Conservation (phyloP, 2,888 invertebrate genomes). For the Gonocerus acuteangulatus region DNA sequence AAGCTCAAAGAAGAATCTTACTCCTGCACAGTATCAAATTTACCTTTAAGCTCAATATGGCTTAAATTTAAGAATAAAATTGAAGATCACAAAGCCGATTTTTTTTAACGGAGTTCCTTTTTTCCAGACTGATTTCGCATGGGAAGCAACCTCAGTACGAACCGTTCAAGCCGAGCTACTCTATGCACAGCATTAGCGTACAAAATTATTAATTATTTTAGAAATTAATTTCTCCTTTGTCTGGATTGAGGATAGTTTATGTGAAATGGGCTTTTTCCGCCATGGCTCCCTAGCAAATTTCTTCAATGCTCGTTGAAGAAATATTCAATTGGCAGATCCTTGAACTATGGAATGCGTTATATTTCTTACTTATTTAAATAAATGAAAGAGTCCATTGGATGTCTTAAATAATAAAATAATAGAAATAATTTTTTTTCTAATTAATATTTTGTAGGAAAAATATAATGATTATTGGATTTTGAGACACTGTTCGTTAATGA, state of each 20-base stretch:
- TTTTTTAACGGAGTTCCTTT: conserved; percentile 19
- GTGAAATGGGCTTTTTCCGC: conserved; percentile 25
- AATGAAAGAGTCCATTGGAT: not conserved
- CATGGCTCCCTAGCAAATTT: not conserved
- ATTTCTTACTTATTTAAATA: too few relatives aligned
- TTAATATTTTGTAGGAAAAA: too few relatives aligned
- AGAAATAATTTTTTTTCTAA: too few relatives aligned
- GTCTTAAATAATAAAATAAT: not conserved
- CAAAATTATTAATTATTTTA: conserved; percentile 24
- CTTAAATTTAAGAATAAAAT: too few relatives aligned
- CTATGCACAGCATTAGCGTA: conserved; percentile 19
- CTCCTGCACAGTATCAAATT: too few relatives aligned
- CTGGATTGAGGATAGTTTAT: not conserved
- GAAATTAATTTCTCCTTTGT: not conserved
- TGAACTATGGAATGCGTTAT: too few relatives aligned
- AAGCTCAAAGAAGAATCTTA: too few relatives aligned
- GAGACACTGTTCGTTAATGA: too few relatives aligned
- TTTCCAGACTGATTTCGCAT: conserved; percentile 26
- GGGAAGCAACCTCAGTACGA: conserved; percentile 24
- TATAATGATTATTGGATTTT: too few relatives aligned
- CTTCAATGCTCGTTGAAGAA: too few relatives aligned
- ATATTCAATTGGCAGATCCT: too few relatives aligned
- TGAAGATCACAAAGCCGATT: not conserved
- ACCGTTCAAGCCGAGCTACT: conserved; percentile 22
- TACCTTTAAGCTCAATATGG: too few relatives aligned